Base-by-base conservation (phyloP, 1,140 invertebrate species). In the Heliothis subflexa region DNA sequence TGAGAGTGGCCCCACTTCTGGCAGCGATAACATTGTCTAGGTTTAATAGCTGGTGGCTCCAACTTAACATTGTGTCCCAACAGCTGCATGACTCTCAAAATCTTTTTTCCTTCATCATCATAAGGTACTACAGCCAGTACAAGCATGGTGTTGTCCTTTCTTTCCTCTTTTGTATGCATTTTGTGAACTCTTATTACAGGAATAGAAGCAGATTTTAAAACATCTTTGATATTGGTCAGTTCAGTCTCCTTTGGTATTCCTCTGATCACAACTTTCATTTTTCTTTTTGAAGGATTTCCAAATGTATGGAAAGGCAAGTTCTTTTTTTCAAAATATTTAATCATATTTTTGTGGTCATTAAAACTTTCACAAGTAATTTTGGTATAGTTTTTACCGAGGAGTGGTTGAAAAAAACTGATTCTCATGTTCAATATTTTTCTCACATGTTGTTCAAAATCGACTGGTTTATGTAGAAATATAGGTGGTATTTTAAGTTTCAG, bases 1-100 rank as follows among this genome's bases (percentile, higher is more conserved):
- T 91, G 88, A 13, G 84, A 55, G 55, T 93, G 90, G n/a, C 91
- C 91, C 90, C 90, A 91, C 47, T 82, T 84, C 78, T 90, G 88
- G 66, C 89, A 91, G 12, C 85, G 86, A 78, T 89, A 81, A 73
- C 88, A 93, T 66, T 91, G 90, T 50, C 70, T 84, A 3, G 61
- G 25, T 59, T 89, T 90, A 10, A 18, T 12, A 9, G 59, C 62
- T 16, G 86, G 85, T 13, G 84, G 82, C 59, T 93, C 88, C 62
- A 91, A 74, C 28, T 54, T 82, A 3, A 91, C 82, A 16, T 84
- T 49, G 50, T 84, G 59, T 1, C 85, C 85, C 54, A 88, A 81
- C n/a, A 91, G 76, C 12, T 83, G 82, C 47, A 79, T 75, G 0
- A 90, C 33, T 55, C 72, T 72, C n/a, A 91, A 68, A n/a, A 91